phyloP scores from a whole-genome alignment of 2,888 invertebrate species.

The Ochropacha duplaris region DNA sequence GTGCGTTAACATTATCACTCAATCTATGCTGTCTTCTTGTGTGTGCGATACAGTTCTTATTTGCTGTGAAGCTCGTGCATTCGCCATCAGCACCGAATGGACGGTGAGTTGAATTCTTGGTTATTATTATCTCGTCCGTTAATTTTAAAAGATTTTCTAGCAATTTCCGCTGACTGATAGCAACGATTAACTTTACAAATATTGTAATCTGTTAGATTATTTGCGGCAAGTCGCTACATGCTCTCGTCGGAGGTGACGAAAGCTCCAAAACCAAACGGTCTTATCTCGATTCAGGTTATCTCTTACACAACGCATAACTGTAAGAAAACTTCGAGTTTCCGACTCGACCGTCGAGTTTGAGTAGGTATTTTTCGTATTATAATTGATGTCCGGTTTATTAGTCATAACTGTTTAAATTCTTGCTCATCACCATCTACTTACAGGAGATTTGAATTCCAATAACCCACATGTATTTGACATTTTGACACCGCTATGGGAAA shows the following conservation, averaged over 20 bases:
- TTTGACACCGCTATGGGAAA: constrained; percentile 3
- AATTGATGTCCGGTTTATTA: constrained; percentile 26
- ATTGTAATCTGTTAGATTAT: constrained; percentile 54
- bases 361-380: constrained; percentile 29
- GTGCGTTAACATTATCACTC: constrained; percentile 93
- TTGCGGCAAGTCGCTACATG: constrained; percentile 38
- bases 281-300: constrained; percentile 67
- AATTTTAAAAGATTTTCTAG: constrained; percentile 60
- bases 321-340: constrained; percentile 55
- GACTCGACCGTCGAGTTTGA: constrained; percentile 45
- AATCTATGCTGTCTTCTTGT: constrained; percentile 96
- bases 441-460: not conserved
- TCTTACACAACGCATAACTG: constrained; percentile 68
- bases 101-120: constrained; percentile 63
- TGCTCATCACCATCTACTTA: not conserved
- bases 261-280: constrained; percentile 52
- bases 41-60: constrained; percentile 96
- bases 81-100: constrained; percentile 91
- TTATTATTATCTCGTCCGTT: constrained; percentile 15
- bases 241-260: constrained; percentile 11
- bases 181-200: constrained; percentile 49
- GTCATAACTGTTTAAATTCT: not conserved
- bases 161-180: constrained; percentile 39
- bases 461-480: not conserved
- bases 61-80: constrained; percentile 95